phyloP scores from a whole-genome alignment of 30 jellyfish, hydroid and myxozoan genomes.

The Aurelia aurita complex sp. Pacific region DNA sequence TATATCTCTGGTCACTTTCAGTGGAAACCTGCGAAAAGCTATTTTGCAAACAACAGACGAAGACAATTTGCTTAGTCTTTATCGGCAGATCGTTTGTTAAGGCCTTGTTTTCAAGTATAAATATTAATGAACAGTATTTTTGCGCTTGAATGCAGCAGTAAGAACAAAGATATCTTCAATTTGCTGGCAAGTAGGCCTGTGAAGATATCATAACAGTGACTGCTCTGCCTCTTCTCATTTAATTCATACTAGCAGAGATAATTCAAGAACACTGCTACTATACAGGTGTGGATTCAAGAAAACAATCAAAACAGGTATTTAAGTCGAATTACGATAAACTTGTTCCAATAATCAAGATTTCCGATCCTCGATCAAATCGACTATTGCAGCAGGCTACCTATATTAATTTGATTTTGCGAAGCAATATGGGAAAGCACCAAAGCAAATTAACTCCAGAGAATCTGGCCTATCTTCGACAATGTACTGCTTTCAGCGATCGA shows the following conservation, averaged over 20 bases:
- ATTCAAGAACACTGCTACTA: neutral
- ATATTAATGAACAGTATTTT: slow-evolving; percentile 55
- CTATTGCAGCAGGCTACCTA: neutral
- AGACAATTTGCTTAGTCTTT: slow-evolving; percentile 58
- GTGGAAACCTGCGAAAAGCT: slow-evolving; percentile 23
- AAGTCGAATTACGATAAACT: neutral
- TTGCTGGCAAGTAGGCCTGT: slow-evolving; percentile 41
- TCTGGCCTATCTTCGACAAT: slow-evolving; percentile 91
- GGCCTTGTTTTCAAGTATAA: slow-evolving; percentile 56
- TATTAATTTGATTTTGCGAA: neutral
- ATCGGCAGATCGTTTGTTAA: slow-evolving; percentile 59
- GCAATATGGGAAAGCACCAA: slow-evolving; percentile 94
- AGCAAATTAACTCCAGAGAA: slow-evolving; percentile 97
- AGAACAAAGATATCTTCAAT: slow-evolving; percentile 36
- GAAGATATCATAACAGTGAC: neutral
- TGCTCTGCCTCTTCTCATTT: neutral
- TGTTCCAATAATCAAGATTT: neutral
- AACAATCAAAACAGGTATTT: slow-evolving; percentile 1
- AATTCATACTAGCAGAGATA: slow-evolving; percentile 1
- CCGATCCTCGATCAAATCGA: neutral
- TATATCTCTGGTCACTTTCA: slow-evolving; percentile 37
- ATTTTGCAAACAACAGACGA: slow-evolving; percentile 57
- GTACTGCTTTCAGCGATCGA: slow-evolving; percentile 97
- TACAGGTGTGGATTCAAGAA: slow-evolving; percentile 1
- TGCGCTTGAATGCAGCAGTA: slow-evolving; percentile 8